phyloP scores from a whole-genome alignment of 2,113 vertebrate species.

The Morphnarchus princeps region DNA sequence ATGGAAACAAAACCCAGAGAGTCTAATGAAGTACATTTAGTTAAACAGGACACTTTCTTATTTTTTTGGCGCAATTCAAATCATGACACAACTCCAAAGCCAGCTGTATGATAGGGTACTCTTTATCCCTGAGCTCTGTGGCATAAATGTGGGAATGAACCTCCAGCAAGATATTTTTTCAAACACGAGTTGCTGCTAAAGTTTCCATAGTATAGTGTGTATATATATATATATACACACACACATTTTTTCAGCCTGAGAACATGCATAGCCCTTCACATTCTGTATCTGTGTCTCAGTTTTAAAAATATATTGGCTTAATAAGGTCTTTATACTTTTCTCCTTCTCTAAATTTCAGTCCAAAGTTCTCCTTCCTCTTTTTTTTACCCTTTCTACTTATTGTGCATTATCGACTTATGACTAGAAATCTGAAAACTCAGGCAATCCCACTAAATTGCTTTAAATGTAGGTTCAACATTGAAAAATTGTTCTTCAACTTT shows the following conservation, averaged over 20 bases:
- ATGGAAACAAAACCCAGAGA: not conserved
- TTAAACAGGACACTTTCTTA: not conserved
- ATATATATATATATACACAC: rapidly evolving
- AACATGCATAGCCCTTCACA: not conserved
- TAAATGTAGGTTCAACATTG: not conserved
- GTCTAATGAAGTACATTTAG: not conserved
- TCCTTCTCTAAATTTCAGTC: not conserved
- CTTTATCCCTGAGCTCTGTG: not conserved
- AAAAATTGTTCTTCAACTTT: not conserved
- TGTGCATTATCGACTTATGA: not conserved
- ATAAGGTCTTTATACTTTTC: not conserved
- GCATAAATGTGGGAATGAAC: not conserved
- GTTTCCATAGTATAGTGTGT: not conserved
- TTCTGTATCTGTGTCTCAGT: not conserved
- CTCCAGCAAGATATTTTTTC: not conserved
- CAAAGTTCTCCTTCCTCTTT: not conserved
- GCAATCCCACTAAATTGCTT: not conserved
- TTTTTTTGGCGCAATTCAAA: not conserved
- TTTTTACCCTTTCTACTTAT: not conserved
- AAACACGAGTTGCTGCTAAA: not conserved
- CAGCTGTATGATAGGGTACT: not conserved
- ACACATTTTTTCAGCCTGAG: not conserved
- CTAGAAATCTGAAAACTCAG: not conserved
- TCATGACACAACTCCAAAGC: not conserved
- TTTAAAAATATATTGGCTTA: not conserved